Percentiles rank a stretch among this genome's conserved stretches.
These are phyloP conservation scores for Progne subis DNA, from an alignment of 2,113 vertebrate genomes.

Conservation along the genomic window DNA sequence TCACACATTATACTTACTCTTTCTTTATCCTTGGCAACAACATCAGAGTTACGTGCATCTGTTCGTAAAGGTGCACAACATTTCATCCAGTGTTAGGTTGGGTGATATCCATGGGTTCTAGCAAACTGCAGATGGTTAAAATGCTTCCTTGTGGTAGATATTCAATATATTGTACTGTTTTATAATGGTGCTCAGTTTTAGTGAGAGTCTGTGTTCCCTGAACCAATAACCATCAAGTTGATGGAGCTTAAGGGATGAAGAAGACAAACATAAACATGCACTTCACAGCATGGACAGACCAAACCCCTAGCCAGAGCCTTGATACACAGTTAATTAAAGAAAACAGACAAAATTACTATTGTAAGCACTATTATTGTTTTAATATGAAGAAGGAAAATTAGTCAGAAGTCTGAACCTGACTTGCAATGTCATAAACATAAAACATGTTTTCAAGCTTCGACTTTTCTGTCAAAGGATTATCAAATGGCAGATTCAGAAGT, in stretches of 20 bases:
- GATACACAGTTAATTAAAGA: neutral
- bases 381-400: neutral
- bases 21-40: neutral
- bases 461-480: neutral
- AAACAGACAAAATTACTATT: neutral
- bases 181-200: neutral
- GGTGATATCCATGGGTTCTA: neutral
- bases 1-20: neutral
- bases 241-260: neutral
- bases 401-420: neutral
- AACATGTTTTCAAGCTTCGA: neutral
- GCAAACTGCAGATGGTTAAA: neutral
- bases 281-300: neutral
- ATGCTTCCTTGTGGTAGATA: neutral
- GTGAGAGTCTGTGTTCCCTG: neutral
- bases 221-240: neutral
- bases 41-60: neutral
- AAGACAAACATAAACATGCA: neutral
- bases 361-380: neutral
- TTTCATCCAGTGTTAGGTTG: neutral
- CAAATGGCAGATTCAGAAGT: neutral
- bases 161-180: neutral
- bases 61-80: neutral
- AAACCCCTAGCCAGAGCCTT: neutral
- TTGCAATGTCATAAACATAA: neutral